Base-by-base conservation (phyloP, 2,888 invertebrate species). In the Hirtodrosophila alboralis region DNA sequence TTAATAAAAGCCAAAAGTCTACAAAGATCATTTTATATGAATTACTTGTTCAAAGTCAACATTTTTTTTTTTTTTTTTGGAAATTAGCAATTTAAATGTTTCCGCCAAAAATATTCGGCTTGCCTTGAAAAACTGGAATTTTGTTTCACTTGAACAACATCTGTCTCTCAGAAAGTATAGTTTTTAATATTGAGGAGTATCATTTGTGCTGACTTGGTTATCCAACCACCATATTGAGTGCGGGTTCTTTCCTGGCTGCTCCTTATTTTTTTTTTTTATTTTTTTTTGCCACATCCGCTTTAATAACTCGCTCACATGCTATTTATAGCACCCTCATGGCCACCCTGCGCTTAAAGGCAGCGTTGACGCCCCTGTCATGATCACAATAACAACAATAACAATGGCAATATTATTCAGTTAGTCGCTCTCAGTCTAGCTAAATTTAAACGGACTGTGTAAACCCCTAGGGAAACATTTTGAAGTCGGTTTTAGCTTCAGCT, bases 301-400 rank as follows among this genome's bases (percentile, higher is more conserved):
- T 57, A 53, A 61, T 62, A 59, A 57, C 48, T 59, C 34, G 70
- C 51, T 75, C 53, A 16, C 53, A 37, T 62, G 79, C 75, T 75
- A 75, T 75, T 75, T 75, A 66, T 75, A 75, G 75, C 59, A 66
- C 62, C 75, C 79, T 51, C 74, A 57, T 58, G 73, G 59, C 56
- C 68, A 73, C 63, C 68, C 73, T 65, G 53, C 49, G 30, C 65
- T 31, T 13, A 34, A 43, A 27, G n/a, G n/a, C n/a, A n/a, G 38
- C 37, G 54, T 21, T 9, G 21, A 73, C 68, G 74, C 74, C 61
- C 66, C 72, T 57, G 16, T 1, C 44, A 37, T 30, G 67, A 69
- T 60, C 61, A 16, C 33, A 38, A 14, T 21, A 49, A 27, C 36
- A 36, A 37, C 44, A 37, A 28, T 33, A 23, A 28, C 10, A 56